Conservation (phyloP, 2,888 invertebrate species). For the Drosophila nigritarsus region DNA sequence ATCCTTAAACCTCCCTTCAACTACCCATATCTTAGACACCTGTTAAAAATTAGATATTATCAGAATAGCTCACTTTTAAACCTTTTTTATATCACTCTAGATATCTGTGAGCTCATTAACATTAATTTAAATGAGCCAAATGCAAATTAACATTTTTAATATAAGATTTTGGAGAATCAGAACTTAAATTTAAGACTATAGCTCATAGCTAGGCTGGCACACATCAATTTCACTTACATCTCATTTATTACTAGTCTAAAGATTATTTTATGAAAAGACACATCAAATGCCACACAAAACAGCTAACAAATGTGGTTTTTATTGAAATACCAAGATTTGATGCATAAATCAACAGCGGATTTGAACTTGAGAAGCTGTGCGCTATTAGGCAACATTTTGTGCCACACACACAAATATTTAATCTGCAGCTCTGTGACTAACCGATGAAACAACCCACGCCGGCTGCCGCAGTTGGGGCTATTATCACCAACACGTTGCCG, state of each 20-base stretch:
- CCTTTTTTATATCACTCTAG: background rate
- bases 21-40: background rate
- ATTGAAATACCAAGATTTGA: conserved; percentile 7
- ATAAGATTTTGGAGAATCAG: background rate
- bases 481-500: conserved; percentile 56
- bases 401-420: conserved; percentile 22
- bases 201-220: background rate
- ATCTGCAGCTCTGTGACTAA: conserved; percentile 39
- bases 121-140: background rate
- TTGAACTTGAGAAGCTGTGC: conserved; percentile 35
- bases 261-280: background rate
- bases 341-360: conserved; percentile 27
- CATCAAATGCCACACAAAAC: background rate
- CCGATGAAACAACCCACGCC: conserved; percentile 67
- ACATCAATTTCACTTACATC: background rate
- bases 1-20: background rate
- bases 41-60: background rate
- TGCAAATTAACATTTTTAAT: background rate
- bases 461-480: conserved; percentile 32
- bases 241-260: background rate
- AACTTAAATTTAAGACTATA: no score
- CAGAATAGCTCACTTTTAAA: background rate
- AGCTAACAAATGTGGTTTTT: conserved; percentile 8
- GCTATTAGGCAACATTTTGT: conserved; percentile 21
- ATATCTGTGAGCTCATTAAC: background rate